These are phyloP conservation scores for Leucosticte australis DNA, from an alignment of 2,113 vertebrate species.

Conservation along the genomic window DNA sequence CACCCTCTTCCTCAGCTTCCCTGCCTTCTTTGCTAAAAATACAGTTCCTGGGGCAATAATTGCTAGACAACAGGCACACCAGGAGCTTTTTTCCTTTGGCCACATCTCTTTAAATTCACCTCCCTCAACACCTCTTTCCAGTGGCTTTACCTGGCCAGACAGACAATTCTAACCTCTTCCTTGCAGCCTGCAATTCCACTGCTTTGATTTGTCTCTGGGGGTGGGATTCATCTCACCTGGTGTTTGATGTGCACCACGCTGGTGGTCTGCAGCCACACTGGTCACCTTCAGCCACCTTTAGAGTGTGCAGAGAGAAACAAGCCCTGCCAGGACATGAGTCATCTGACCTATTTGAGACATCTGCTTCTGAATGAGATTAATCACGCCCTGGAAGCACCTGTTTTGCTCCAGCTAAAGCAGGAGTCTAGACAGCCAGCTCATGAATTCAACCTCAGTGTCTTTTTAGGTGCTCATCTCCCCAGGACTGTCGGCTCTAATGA, in stretches of 20 bases:
- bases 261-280: background rate
- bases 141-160: background rate
- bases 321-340: slow-evolving; percentile 51
- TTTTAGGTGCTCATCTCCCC: slow-evolving; percentile 1
- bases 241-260: background rate
- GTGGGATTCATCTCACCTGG: background rate
- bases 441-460: background rate
- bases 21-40: background rate
- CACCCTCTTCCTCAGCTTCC: background rate
- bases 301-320: slow-evolving; percentile 28
- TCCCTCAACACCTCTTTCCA: background rate
- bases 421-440: slow-evolving; percentile 50
- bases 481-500: background rate
- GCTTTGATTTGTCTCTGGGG: background rate
- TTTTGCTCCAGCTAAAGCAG: slow-evolving; percentile 23
- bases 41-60: background rate
- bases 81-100: background rate
- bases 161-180: background rate
- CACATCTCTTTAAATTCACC: background rate
- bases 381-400: slow-evolving; percentile 16
- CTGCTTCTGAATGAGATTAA: slow-evolving; percentile 54
- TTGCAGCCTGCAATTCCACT: background rate
- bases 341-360: slow-evolving; percentile 54
- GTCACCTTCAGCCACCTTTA: slow-evolving; percentile 34
- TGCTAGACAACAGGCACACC: background rate